Evolutionary conservation across 2,888 invertebrate genomes (phyloP), one percentile per base, ranked within the genome.

Genomic region (Eubasilissa splendida): DNA sequence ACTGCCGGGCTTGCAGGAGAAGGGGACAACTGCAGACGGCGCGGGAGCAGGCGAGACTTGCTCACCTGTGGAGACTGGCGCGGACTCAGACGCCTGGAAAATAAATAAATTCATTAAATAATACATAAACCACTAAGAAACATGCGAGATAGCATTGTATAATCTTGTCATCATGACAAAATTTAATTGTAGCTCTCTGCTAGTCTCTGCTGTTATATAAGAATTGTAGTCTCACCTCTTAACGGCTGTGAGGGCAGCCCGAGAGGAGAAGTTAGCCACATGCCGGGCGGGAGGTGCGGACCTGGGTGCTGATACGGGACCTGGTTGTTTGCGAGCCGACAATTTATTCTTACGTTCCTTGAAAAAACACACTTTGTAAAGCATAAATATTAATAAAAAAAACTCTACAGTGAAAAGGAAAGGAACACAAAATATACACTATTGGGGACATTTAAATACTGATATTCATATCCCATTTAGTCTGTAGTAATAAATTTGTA

Each of bases 321-420:
- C 86, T 70, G 89, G 59, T 85, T 90, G 90, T 86, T 90, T 92
- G 85, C 91, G 91, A 0, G 90, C 91, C 2, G 91, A 91, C 81
- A 90, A 85, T 86, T 91, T 91, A 84, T 88, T 87, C 83, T 91
- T 90, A 0, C 91, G 90, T 84, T 91, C 90, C 91, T 89, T 86
- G 31, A 74, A 81, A 85, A 79, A 33, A 60, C 50, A 33, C 11
- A 14, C 8, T 63, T 65, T 22, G 42, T 42, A 42, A 42, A 42
- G 4, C 42, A 42, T 42, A 42, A 42, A 42, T 42, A 42, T 42
- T 42, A n/a, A n/a, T n/a, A n/a, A n/a, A n/a, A n/a, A n/a, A n/a
- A n/a, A n/a, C n/a, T n/a, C n/a, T n/a, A n/a, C n/a, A n/a, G n/a
- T n/a, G 22, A 22, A 22, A 22, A 22, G 22, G 22, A 22, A 22